Evolutionary conservation across 64 coral and sea anemone species (phyloP).

Genomic region (Montipora cactus): DNA sequence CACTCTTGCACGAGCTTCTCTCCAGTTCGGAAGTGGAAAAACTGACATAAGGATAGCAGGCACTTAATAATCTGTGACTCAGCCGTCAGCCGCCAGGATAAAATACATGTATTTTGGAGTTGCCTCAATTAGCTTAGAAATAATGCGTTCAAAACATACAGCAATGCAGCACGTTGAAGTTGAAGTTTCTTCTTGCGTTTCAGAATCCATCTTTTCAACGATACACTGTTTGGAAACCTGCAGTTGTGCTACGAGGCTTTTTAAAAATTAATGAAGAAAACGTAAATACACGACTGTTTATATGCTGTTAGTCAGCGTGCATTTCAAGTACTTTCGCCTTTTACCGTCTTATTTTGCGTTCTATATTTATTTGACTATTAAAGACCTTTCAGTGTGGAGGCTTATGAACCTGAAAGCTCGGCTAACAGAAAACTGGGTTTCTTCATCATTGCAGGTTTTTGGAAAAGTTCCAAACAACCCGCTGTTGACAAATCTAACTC

Average conservation of each 20-base stretch:
- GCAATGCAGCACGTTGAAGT: conserved; percentile 28
- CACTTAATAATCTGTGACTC: background rate
- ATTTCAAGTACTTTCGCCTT: no score
- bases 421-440: background rate
- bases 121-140: conserved; percentile 30
- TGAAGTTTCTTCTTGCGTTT: background rate
- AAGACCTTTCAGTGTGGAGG: background rate
- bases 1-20: background rate
- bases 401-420: background rate
- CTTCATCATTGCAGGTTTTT: background rate
- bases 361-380: background rate
- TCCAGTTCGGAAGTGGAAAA: no score
- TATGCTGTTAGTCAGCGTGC: no score
- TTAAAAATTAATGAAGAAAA: conserved; percentile 35
- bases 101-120: conserved; percentile 45
- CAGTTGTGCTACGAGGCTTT: background rate
- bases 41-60: no score
- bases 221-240: background rate
- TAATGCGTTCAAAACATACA: conserved; percentile 26
- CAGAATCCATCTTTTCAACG: background rate
- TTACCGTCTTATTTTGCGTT: background rate
- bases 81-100: conserved; percentile 32
- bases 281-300: background rate
- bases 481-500: background rate
- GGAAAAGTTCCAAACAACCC: conserved; percentile 34